phyloP scores from a whole-genome alignment of 2,797 vertebrate genomes.

The Esox lucius region DNA sequence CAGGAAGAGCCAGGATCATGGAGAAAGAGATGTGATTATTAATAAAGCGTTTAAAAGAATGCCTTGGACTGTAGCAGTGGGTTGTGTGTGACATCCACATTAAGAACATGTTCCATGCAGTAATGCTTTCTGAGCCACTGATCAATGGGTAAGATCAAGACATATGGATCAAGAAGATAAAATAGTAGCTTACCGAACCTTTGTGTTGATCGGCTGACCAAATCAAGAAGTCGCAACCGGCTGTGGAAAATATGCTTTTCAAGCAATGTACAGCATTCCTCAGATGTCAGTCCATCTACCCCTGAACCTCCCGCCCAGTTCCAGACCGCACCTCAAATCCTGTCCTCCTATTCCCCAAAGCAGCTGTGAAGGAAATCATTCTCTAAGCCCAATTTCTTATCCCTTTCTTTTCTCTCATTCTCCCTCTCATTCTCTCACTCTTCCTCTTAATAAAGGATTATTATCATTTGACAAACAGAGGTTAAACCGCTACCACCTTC shows the following conservation, averaged over 20 bases:
- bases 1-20: neutral
- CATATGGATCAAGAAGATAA: neutral
- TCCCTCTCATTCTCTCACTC: neutral
- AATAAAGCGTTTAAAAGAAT: neutral
- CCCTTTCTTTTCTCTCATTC: neutral
- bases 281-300: neutral
- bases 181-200: neutral
- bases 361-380: neutral
- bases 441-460: neutral
- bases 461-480: too few relatives aligned
- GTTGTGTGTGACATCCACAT: neutral
- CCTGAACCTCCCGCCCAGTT: neutral
- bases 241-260: neutral
- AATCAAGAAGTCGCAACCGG: neutral
- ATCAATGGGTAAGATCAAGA: neutral
- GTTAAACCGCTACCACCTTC: too few relatives aligned
- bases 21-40: neutral
- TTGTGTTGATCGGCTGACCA: neutral
- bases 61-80: neutral
- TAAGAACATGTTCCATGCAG: neutral
- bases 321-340: neutral
- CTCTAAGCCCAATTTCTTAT: neutral
- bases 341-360: neutral
- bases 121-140: neutral
- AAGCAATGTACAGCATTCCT: neutral